Evolutionary conservation across 2,888 invertebrate species (phyloP).

Genomic region (Platycheirus albimanus): DNA sequence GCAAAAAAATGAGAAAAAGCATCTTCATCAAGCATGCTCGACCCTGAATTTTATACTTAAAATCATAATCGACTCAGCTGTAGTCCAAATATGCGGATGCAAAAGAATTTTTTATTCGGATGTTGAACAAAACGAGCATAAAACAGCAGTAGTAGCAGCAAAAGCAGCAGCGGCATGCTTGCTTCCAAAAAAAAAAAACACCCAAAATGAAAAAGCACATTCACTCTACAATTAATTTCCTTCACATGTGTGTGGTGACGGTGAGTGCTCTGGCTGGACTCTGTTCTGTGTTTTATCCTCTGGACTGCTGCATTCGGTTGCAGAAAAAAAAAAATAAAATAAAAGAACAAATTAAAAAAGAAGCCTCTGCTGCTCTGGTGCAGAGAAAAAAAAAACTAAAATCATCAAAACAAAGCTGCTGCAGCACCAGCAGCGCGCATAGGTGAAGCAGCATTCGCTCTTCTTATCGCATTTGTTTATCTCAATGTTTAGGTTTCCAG

Average conservation of each 20-base stretch:
- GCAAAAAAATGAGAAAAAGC: neutral
- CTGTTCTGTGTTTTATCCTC: constrained; percentile 34
- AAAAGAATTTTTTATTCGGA: constrained; percentile 29
- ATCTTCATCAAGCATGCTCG: too few relatives aligned
- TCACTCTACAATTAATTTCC: constrained; percentile 73
- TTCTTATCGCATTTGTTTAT: constrained; percentile 74
- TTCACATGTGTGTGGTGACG: constrained; percentile 69
- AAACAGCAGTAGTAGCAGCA: constrained; percentile 37
- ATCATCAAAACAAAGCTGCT: constrained; percentile 68
- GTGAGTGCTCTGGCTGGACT: constrained; percentile 54
- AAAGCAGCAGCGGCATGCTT: constrained; percentile 39
- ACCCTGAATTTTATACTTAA: neutral
- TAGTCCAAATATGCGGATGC: constrained; percentile 65
- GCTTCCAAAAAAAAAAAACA: constrained; percentile 22
- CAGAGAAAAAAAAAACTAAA: constrained; percentile 22
- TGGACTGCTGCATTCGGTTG: constrained; percentile 59
- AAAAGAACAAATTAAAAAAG: constrained; percentile 17
- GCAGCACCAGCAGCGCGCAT: constrained; percentile 49
- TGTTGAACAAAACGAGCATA: constrained; percentile 53
- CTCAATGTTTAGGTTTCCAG: constrained; percentile 73
- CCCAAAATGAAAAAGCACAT: constrained; percentile 66
- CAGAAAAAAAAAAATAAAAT: constrained; percentile 3
- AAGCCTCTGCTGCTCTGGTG: constrained; percentile 25
- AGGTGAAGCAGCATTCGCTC: constrained; percentile 69
- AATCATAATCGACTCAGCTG: constrained; percentile 59